phyloP scores from a whole-genome alignment of 1,140 invertebrate species.

The Drosophila varians region DNA sequence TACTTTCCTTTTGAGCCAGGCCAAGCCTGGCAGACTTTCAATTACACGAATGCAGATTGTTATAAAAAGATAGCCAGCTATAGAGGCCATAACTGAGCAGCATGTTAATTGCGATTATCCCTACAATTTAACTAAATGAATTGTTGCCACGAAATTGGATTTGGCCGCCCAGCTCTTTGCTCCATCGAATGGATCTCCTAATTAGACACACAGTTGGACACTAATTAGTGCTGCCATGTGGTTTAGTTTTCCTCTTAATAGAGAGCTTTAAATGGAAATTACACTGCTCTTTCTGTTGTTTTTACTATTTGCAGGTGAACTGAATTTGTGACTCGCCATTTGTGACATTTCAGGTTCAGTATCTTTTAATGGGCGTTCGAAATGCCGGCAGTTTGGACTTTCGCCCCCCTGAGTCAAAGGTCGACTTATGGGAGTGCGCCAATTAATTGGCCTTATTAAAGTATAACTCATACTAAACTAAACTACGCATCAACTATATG shows the following conservation, averaged over 20 bases:
- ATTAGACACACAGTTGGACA: slow-evolving; percentile 43
- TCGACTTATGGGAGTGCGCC: slow-evolving; percentile 14
- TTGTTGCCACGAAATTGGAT: slow-evolving; percentile 33
- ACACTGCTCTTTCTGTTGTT: slow-evolving; percentile 19
- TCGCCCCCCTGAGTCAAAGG: slow-evolving; percentile 28
- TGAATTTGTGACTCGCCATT: slow-evolving; percentile 20
- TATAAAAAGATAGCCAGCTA: slow-evolving; percentile 16
- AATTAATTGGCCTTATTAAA: slow-evolving; percentile 20
- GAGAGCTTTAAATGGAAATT: slow-evolving; percentile 23
- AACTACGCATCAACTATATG: background rate
- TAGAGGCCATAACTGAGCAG: slow-evolving; percentile 4
- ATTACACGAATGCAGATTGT: slow-evolving; percentile 57
- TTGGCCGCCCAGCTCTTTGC: slow-evolving; percentile 13
- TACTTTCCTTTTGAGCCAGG: slow-evolving; percentile 63
- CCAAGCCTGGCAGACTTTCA: slow-evolving; percentile 61
- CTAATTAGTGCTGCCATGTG: slow-evolving; percentile 42
- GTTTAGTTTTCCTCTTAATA: slow-evolving; percentile 2
- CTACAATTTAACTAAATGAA: slow-evolving; percentile 26
- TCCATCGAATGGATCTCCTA: slow-evolving; percentile 38
- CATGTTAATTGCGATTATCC: slow-evolving; percentile 21
- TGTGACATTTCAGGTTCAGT: slow-evolving; percentile 36
- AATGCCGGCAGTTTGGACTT: slow-evolving; percentile 24
- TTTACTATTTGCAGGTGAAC: background rate
- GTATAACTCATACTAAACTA: background rate
- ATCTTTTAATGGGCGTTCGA: slow-evolving; percentile 23